Conservation (phyloP, 2,888 invertebrate species). For the Stenurella melanura region DNA sequence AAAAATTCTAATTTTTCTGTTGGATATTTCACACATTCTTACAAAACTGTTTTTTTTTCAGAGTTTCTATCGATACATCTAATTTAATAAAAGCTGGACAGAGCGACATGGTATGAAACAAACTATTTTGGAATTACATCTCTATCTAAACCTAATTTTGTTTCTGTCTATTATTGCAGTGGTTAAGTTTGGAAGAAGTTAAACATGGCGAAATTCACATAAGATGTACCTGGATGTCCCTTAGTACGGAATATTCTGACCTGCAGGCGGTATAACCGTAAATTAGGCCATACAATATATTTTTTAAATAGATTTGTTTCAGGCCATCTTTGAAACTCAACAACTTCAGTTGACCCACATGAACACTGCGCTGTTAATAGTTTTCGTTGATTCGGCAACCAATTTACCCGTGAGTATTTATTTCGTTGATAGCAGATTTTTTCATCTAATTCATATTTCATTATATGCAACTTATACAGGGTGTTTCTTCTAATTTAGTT, state of each 20-base stretch:
- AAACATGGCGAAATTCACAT: slow-evolving; percentile 95
- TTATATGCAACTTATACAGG: no score
- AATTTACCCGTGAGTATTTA: slow-evolving; percentile 86
- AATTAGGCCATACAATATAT: background rate
- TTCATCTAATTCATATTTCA: background rate
- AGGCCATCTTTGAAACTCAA: slow-evolving; percentile 85
- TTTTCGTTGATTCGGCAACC: slow-evolving; percentile 93
- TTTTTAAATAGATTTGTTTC: slow-evolving; percentile 52
- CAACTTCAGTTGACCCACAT: slow-evolving; percentile 83
- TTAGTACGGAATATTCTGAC: slow-evolving; percentile 82
- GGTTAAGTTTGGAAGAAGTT: slow-evolving; percentile 95
- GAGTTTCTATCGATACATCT: slow-evolving; percentile 82
- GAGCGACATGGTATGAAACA: slow-evolving; percentile 80
- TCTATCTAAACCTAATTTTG: background rate
- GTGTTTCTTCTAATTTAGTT: no score
- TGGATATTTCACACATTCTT: background rate
- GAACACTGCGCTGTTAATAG: slow-evolving; percentile 85
- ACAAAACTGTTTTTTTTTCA: slow-evolving; percentile 68
- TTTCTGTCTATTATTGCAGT: slow-evolving; percentile 78
- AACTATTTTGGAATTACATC: background rate
- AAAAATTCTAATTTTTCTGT: no score
- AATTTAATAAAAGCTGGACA: slow-evolving; percentile 81
- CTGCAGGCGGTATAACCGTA: slow-evolving; percentile 81
- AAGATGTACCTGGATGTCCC: slow-evolving; percentile 90
- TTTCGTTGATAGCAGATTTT: no score